Evolutionary conservation across 2,113 vertebrate genomes (phyloP).

Genomic region (Rhizomys pruinosus): DNA sequence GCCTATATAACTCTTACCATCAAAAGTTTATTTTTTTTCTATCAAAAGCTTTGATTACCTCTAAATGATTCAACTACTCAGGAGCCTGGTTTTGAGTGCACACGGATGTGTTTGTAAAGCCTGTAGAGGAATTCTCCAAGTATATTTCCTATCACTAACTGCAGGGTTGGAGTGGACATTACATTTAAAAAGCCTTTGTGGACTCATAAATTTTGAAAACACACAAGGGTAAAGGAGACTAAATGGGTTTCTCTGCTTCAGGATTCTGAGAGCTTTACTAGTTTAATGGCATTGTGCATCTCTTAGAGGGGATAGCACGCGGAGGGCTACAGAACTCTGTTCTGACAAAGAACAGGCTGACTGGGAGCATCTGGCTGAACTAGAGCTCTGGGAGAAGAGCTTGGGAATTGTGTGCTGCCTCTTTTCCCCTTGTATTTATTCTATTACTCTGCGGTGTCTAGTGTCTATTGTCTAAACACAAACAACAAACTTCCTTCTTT

Average conservation of each 20-base stretch:
- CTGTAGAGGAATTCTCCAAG: not conserved
- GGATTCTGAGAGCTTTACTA: not conserved
- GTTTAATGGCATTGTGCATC: not conserved
- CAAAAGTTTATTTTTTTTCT: conserved; percentile 43
- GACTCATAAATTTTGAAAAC: conserved; percentile 42
- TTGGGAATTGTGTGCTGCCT: conserved; percentile 6
- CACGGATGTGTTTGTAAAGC: not conserved
- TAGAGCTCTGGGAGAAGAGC: not conserved
- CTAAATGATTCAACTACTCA: conserved; percentile 36
- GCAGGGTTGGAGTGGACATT: not conserved
- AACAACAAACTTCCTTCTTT: conserved; percentile 56
- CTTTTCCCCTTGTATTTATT: conserved; percentile 20
- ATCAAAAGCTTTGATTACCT: conserved; percentile 41
- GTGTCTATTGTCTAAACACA: conserved; percentile 55
- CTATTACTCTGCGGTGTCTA: conserved; percentile 8
- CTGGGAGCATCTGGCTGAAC: not conserved
- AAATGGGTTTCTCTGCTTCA: not conserved
- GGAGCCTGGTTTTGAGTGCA: not conserved
- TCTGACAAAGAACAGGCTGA: not conserved
- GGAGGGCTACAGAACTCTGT: not conserved
- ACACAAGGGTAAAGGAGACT: not conserved
- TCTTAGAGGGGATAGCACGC: not conserved
- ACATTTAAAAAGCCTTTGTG: conserved; percentile 3
- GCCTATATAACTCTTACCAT: conserved; percentile 34
- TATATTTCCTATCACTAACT: not conserved